Base-by-base conservation (phyloP, 2,113 vertebrate species). In the Piaya cayana region DNA sequence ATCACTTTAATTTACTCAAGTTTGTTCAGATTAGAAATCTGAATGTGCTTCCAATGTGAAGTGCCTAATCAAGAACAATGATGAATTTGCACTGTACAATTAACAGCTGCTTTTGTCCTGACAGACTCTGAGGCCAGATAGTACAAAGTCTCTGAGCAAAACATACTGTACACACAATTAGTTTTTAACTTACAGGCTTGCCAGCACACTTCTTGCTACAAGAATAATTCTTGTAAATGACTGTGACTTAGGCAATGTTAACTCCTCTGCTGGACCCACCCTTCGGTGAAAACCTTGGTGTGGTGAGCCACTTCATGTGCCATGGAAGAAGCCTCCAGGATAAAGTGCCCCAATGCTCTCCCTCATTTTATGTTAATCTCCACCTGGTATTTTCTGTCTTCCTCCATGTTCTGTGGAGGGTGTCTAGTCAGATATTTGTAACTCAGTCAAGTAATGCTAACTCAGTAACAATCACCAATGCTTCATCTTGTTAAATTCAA, bases 201-300 rank as follows among this genome's bases (percentile, higher is more conserved):
- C 32, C 25, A 39, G 75, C 27, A 6, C 0, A 2, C 5, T 3
- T 17, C 42, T 49, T 2, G 13, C 37, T 56, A 53, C n/a, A 27
- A 49, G 76, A 62, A 50, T 25, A 34, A 49, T 2, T 29, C 34
- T 20, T 12, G 34, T 29, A 10, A 32, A 68, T 26, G 36, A 30
- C 22, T 0, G 0, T 13, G 20, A 23, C 52, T 22, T 5, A 58
- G 49, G n/a, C 0, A 0, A 37, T 5, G 4, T 21, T 14, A 6
- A 14, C 17, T 67, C 52, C 53, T 0, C 9, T 1, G 2, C 2
- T 4, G 32, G 37, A 34, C 20, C 7, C 52, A 22, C 6, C 12
- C 9, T 2, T 23, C n/a, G 47, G 4, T 7, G 21, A 67, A 53
- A 30, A 3, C 6, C n/a, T 25, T 0, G 0, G 7, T 8, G 53